A percentile compares a stretch with the other conserved stretches of the same genome.
Evolutionary conservation across 2,888 invertebrate species (phyloP).

Genomic region (Diplolepis rosae): DNA sequence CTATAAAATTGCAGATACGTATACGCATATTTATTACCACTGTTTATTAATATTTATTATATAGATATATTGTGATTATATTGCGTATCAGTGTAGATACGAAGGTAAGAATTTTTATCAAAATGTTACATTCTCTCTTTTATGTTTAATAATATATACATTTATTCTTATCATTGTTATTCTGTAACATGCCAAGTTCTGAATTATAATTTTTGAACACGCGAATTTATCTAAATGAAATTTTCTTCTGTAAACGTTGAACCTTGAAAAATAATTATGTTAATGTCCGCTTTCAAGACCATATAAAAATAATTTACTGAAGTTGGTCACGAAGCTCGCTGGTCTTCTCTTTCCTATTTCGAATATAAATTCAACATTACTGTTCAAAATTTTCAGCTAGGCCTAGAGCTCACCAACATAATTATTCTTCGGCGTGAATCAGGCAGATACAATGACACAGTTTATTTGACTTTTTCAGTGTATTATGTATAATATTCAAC

Average conservation of each 20-base stretch:
- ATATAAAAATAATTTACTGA: not conserved
- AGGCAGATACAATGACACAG: conserved; percentile 45
- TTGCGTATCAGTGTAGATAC: conserved; percentile 52
- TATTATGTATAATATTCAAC: conserved; percentile 64
- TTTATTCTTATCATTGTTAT: conserved; percentile 48
- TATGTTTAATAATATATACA: not conserved
- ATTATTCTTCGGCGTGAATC: conserved; percentile 33
- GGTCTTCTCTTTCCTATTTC: not conserved
- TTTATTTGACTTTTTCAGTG: conserved; percentile 57
- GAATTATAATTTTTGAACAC: conserved; percentile 38
- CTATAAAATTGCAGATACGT: conserved; percentile 40
- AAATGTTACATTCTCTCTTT: conserved; percentile 51
- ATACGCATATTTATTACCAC: conserved; percentile 40
- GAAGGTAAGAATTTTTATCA: conserved; percentile 49
- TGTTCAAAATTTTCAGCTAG: conserved; percentile 32
- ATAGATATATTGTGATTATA: conserved; percentile 59
- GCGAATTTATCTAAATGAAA: conserved; percentile 37
- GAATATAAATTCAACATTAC: conserved; percentile 29
- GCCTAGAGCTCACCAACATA: not conserved
- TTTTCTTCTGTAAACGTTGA: not conserved
- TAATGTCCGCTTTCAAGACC: not conserved
- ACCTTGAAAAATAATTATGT: conserved; percentile 11
- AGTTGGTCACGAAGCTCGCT: not conserved
- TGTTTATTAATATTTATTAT: conserved; percentile 43
- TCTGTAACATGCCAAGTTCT: conserved; percentile 42